Evolutionary conservation across 2,113 vertebrate species (phyloP).

Genomic region (Psettodes erumei): DNA sequence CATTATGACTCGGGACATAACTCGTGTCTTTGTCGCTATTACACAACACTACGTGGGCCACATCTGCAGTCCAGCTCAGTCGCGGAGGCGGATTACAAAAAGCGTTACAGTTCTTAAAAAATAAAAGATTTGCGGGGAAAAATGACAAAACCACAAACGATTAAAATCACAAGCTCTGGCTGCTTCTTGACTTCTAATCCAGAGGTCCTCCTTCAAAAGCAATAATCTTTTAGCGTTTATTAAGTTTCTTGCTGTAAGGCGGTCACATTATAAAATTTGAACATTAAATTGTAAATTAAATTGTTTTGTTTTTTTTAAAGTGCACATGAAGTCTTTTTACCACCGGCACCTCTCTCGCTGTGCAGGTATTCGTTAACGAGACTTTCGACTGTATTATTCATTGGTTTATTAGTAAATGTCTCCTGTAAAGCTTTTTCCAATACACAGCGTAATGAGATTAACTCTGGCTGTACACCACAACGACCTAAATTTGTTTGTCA

Average conservation of each 20-base stretch:
- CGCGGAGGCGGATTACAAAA: neutral
- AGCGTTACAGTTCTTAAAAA: neutral
- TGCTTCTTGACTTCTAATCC: neutral
- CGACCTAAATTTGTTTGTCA: neutral
- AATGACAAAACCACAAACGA: neutral
- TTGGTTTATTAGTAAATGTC: constrained; percentile 42
- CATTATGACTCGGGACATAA: constrained; percentile 14
- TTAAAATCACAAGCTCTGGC: neutral
- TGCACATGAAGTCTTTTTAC: constrained; percentile 2
- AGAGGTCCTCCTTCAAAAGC: neutral
- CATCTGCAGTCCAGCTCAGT: constrained; percentile 16
- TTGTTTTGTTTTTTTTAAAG: no score
- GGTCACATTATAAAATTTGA: neutral
- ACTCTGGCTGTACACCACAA: constrained; percentile 23
- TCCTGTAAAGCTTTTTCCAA: constrained; percentile 30
- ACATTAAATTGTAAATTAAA: constrained; percentile 11
- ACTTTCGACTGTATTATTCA: constrained; percentile 25
- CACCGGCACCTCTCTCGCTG: constrained; percentile 51
- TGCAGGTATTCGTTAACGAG: constrained; percentile 71
- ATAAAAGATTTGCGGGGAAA: neutral
- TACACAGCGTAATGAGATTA: constrained; percentile 24
- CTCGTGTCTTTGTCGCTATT: constrained; percentile 21
- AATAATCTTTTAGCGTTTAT: constrained; percentile 12
- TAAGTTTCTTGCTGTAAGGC: neutral
- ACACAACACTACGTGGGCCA: constrained; percentile 2